Evolutionary conservation across 2,113 vertebrate species (phyloP).

Genomic region (Heterocephalus glaber): DNA sequence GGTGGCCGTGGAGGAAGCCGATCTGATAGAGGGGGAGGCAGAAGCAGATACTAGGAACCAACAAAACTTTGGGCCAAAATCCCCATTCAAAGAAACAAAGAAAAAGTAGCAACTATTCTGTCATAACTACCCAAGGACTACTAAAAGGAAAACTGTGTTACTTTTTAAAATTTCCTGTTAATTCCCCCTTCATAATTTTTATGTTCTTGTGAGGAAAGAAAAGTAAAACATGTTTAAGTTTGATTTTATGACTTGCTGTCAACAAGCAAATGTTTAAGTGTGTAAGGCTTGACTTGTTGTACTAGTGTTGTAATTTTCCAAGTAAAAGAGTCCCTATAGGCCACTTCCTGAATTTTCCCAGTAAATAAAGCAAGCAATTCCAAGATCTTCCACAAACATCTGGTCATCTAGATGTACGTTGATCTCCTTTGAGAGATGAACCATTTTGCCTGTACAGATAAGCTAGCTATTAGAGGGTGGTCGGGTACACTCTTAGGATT

Average conservation of each 20-base stretch:
- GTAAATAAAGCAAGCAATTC: no score
- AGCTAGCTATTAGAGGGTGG: no score
- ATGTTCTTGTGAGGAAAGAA: no score
- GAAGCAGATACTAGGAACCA: conserved; percentile 95
- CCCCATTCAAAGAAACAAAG: conserved; percentile 83
- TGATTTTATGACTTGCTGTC: conserved; percentile 88
- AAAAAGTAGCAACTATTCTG: conserved; percentile 88
- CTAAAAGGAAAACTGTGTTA: conserved; percentile 86
- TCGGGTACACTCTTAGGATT: no score
- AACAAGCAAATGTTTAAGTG: conserved; percentile 88
- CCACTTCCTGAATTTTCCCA: no score
- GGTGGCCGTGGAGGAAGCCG: conserved; percentile 94
- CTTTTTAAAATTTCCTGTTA: no score
- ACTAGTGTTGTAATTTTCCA: conserved; percentile 89
- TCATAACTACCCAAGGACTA: conserved; percentile 90
- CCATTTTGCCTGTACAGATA: no score
- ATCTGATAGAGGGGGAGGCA: conserved; percentile 96
- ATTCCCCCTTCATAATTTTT: no score
- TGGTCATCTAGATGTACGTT: no score
- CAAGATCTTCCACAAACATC: no score
- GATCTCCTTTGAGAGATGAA: no score
- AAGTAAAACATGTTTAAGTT: conserved; percentile 90
- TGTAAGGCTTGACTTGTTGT: conserved; percentile 87
- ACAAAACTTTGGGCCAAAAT: conserved; percentile 89
- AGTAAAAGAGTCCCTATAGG: conserved; percentile 88